A percentile compares a stretch with the other conserved stretches of the same genome.
Evolutionary conservation across 1,140 invertebrate genomes (phyloP).

Genomic region (Latrodectus geometricus): DNA sequence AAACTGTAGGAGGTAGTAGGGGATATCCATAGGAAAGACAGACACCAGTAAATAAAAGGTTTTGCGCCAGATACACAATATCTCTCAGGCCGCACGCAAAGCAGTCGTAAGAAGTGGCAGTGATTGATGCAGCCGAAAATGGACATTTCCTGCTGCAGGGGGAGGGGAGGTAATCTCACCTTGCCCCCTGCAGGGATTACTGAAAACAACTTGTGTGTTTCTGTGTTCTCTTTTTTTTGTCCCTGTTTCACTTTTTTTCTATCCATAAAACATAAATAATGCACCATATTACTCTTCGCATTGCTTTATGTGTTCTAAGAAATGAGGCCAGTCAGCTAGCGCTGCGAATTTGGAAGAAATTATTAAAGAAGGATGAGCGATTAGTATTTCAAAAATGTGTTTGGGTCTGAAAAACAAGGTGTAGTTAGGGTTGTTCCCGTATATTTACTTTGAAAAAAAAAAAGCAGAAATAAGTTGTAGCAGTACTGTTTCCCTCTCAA

Average conservation of each 20-base stretch:
- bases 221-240: not conserved
- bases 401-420: too few relatives aligned
- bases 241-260: not conserved
- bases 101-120: not conserved
- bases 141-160: not conserved
- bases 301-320: too few relatives aligned
- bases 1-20: not conserved
- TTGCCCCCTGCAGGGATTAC: not conserved
- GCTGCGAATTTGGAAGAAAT: too few relatives aligned
- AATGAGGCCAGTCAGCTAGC: too few relatives aligned
- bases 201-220: not conserved
- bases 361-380: too few relatives aligned
- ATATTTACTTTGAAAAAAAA: too few relatives aligned
- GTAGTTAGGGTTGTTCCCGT: too few relatives aligned
- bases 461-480: too few relatives aligned
- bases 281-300: too few relatives aligned
- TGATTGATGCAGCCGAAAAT: not conserved
- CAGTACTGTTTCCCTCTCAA: too few relatives aligned
- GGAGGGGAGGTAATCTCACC: not conserved
- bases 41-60: slow-evolving; percentile 2
- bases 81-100: not conserved
- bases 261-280: too few relatives aligned
- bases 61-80: slow-evolving; percentile 7
- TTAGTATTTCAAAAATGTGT: too few relatives aligned
- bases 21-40: not conserved